Percentiles rank a stretch among this genome's conserved stretches.
phyloP scores from a whole-genome alignment of 2,113 vertebrate genomes.

The Stigmatopora argus region DNA sequence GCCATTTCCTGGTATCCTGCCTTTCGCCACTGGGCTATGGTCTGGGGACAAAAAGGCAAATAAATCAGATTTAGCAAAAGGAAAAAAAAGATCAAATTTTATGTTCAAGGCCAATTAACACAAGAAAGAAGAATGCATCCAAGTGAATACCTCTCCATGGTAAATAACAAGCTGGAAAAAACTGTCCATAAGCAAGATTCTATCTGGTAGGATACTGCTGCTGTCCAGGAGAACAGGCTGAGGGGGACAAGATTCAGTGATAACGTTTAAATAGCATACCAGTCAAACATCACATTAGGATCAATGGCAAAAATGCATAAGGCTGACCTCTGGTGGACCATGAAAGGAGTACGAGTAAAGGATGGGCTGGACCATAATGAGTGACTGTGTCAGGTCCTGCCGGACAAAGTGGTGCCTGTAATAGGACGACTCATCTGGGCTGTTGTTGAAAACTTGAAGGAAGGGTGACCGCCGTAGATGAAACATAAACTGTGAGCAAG shows the following conservation, averaged over 20 bases:
- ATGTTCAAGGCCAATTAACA: not conserved
- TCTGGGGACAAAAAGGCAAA: conserved; percentile 60
- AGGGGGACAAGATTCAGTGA: conserved; percentile 14
- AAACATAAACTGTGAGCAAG: conserved; percentile 87
- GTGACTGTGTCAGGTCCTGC: conserved; percentile 94
- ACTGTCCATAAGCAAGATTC: conserved; percentile 95
- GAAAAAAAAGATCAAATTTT: not conserved
- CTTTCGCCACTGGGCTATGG: conserved; percentile 93
- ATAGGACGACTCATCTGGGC: conserved; percentile 92
- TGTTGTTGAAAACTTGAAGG: conserved; percentile 98
- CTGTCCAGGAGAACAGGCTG: conserved; percentile 96
- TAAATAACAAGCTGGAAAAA: conserved; percentile 98
- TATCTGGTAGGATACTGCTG: conserved; percentile 92
- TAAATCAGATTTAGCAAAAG: not conserved
- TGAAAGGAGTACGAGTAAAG: conserved; percentile 96
- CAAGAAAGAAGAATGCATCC: not conserved
- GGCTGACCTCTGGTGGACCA: conserved; percentile 90
- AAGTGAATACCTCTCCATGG: conserved; percentile 83
- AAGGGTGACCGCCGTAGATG: conserved; percentile 92
- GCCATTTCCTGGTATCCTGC: conserved; percentile 94
- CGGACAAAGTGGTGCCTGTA: conserved; percentile 93
- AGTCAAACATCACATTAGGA: not conserved
- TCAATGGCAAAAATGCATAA: conserved; percentile 8
- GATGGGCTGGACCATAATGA: conserved; percentile 97
- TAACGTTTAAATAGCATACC: not conserved